Conservation (phyloP, 1,140 invertebrate genomes). For the Aphidius ervi region DNA sequence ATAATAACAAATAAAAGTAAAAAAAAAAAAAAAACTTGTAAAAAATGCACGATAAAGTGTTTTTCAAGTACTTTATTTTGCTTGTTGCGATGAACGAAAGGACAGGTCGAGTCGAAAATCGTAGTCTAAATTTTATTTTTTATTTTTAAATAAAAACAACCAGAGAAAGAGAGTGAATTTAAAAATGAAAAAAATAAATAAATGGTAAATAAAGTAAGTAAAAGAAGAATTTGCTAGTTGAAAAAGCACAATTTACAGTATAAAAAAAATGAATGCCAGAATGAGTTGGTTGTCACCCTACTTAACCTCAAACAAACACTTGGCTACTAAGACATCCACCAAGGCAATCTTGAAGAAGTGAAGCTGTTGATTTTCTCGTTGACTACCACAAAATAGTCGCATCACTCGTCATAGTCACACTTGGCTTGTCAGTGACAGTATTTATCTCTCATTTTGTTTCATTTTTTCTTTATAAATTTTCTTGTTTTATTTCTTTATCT, state of each 20-base stretch:
- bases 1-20: slow-evolving; percentile 1
- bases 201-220: too few relatives aligned
- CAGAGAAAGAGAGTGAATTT: too few relatives aligned
- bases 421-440: slow-evolving; percentile 5
- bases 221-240: too few relatives aligned
- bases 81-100: slow-evolving; percentile 1
- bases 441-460: too few relatives aligned
- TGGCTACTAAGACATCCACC: not conserved
- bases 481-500: too few relatives aligned
- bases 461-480: too few relatives aligned
- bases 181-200: too few relatives aligned
- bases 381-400: not conserved
- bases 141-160: not conserved
- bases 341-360: not conserved
- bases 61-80: too few relatives aligned
- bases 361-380: not conserved
- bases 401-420: slow-evolving; percentile 11
- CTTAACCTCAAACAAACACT: slow-evolving; percentile 9
- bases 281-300: slow-evolving; percentile 1
- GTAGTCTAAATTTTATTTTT: slow-evolving; percentile 8
- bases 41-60: too few relatives aligned
- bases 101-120: slow-evolving; percentile 20
- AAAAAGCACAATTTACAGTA: not conserved
- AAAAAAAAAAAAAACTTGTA: not conserved
- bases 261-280: slow-evolving; percentile 8